These are phyloP conservation scores for Laothoe populi DNA, from an alignment of 2,888 invertebrate genomes.

Conservation along the genomic window DNA sequence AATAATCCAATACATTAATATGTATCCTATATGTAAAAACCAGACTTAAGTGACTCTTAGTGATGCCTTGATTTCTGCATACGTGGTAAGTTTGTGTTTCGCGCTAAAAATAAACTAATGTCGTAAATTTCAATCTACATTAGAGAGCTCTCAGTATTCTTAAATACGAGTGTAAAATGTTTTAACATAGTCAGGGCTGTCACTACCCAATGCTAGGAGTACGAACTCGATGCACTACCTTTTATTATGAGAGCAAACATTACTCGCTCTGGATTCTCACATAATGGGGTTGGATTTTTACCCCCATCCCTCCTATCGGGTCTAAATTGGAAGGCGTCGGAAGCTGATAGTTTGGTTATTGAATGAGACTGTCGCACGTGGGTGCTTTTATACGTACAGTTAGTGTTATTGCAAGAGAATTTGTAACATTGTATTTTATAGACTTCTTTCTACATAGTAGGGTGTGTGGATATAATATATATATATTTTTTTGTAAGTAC, in stretches of 20 bases:
- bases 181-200: neutral
- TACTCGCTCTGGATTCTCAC: slow-evolving; percentile 15
- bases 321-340: slow-evolving; percentile 15
- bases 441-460: neutral
- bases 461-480: neutral
- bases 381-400: neutral
- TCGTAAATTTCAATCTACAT: too few relatives aligned
- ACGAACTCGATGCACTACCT: slow-evolving; percentile 5
- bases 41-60: too few relatives aligned
- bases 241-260: slow-evolving; percentile 12
- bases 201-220: neutral
- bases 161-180: too few relatives aligned
- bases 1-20: too few relatives aligned
- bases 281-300: slow-evolving; percentile 13
- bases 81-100: too few relatives aligned
- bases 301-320: neutral
- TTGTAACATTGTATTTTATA: neutral
- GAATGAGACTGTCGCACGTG: slow-evolving; percentile 21
- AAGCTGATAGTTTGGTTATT: slow-evolving; percentile 21
- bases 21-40: too few relatives aligned
- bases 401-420: slow-evolving; percentile 4
- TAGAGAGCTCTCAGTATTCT: too few relatives aligned
- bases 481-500: too few relatives aligned
- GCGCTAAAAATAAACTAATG: too few relatives aligned
- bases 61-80: too few relatives aligned